Base-by-base conservation (phyloP, 2,888 invertebrate genomes). In the Rotaria socialis region DNA sequence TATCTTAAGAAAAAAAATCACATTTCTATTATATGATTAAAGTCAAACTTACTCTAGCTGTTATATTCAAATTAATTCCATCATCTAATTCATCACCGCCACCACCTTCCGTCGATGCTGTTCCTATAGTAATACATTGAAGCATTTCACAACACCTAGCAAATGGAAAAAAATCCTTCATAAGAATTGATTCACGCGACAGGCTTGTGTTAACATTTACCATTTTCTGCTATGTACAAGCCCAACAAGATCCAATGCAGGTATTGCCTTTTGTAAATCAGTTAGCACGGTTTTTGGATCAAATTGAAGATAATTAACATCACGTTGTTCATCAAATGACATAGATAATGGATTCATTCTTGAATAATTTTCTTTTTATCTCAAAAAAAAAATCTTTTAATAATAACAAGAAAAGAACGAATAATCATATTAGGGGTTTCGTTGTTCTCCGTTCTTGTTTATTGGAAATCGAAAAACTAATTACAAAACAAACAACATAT, bases 201-300 rank as follows among this genome's bases (percentile, higher is more conserved):
- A 58, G 8, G 8, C 4, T n/a, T 55, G 5, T 27, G 27, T 1
- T 67, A 27, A 27, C 2, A 27, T 67, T 10, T 75, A 75, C 75
- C 75, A 75, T 75, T 75, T 75, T 75, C 75, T 41, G 43, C 75
- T 75, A 43, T 75, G 75, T 43, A 75, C 75, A 43, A 75, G 75
- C 24, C 75, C 75, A 43, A 75, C 75, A 41, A 75, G 22, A 75
- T 75, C 75, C 22, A 75, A n/a, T 75, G 43, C 75, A 43, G 43
- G 41, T 43, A 75, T 75, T 22, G 75, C 75, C 47, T 75, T 75
- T 75, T 43, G 41, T 47, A 75, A 43, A 43, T 75, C 75, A 24
- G 7, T 8, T 24, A 75, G 43, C 24, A 75, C 75, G 8, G 75
- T 75, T 75, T 75, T 75, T 7, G 75, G 75, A 75, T 75, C 75